phyloP scores from a whole-genome alignment of 2,888 invertebrate species.

The Oligia latruncula region DNA sequence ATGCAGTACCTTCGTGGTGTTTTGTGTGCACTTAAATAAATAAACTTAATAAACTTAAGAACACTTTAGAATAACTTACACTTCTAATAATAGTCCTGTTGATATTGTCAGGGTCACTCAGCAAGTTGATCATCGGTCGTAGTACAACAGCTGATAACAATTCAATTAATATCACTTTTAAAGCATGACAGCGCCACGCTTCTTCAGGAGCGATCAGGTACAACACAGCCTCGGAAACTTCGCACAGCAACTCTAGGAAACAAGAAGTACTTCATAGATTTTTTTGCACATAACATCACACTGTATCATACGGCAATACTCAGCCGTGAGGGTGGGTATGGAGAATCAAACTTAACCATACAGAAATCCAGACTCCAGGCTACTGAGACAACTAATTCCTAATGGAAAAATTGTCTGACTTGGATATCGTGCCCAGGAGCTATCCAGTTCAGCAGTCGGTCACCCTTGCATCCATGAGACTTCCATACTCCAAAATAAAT shows the following conservation, averaged over 20 bases:
- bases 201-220: constrained; percentile 95
- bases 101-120: constrained; percentile 97
- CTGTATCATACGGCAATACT: neutral
- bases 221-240: constrained; percentile 95
- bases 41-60: neutral
- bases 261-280: neutral
- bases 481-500: no score
- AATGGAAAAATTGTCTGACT: neutral
- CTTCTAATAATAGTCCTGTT: constrained; percentile 97
- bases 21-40: no score
- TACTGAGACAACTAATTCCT: neutral
- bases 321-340: neutral
- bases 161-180: constrained; percentile 93
- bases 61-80: constrained; percentile 83
- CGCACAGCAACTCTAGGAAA: constrained; percentile 93
- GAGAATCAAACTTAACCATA: no score
- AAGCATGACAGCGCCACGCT: constrained; percentile 95
- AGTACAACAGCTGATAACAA: constrained; percentile 94
- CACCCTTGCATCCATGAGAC: neutral
- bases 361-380: no score
- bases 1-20: neutral
- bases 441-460: no score
- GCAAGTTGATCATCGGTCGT: constrained; percentile 92
- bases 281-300: neutral
- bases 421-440: no score